Evolutionary conservation across 2,113 vertebrate genomes (phyloP).

Genomic region (Elephas maximus): DNA sequence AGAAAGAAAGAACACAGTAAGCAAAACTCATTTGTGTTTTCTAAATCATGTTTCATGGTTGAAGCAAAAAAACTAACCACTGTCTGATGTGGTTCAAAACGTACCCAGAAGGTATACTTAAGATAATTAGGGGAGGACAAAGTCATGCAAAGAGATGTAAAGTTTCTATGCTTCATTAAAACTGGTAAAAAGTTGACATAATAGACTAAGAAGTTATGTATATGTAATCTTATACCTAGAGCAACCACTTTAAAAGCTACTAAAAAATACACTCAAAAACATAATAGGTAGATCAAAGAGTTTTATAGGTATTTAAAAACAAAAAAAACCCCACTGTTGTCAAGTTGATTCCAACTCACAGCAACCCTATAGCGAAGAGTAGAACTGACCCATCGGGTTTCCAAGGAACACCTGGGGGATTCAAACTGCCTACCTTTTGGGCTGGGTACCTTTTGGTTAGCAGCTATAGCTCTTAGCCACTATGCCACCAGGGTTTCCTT

Average conservation of each 20-base stretch:
- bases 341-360: too few relatives aligned
- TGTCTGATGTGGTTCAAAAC: not conserved
- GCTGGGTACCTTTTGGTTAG: too few relatives aligned
- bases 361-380: too few relatives aligned
- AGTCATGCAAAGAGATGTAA: not conserved
- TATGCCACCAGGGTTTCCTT: too few relatives aligned
- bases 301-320: not conserved
- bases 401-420: too few relatives aligned
- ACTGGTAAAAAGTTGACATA: not conserved
- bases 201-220: not conserved
- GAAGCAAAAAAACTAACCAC: not conserved
- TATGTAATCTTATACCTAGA: not conserved
- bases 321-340: too few relatives aligned
- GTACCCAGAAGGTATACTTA: not conserved
- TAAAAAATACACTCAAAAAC: not conserved
- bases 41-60: not conserved
- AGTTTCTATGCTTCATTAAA: not conserved
- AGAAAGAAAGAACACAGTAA: not conserved
- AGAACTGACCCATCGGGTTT: too few relatives aligned
- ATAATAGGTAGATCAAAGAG: not conserved
- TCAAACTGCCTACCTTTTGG: too few relatives aligned
- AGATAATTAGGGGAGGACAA: not conserved
- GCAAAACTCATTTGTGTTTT: not conserved
- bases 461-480: too few relatives aligned
- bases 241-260: not conserved